Evolutionary conservation across 2,797 vertebrate species (phyloP).

Genomic region (Arnoldichthys spilopterus): DNA sequence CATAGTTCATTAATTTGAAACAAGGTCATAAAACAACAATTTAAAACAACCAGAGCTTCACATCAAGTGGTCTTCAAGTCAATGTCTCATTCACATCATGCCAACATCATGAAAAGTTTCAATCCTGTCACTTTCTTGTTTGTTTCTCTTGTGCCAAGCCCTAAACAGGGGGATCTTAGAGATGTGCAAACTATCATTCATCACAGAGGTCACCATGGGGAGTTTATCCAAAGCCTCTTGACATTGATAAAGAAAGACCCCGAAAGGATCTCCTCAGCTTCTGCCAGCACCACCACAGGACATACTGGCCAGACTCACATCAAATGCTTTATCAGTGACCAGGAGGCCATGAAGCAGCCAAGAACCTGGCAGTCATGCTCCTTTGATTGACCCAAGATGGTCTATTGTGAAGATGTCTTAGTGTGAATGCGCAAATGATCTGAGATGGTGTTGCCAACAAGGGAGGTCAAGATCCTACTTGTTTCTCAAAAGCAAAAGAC

Average conservation of each 20-base stretch:
- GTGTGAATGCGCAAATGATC: constrained; percentile 46
- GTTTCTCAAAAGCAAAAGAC: constrained; percentile 9
- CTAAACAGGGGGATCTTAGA: constrained; percentile 35
- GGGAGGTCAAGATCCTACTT: constrained; percentile 35
- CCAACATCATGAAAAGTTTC: constrained; percentile 14
- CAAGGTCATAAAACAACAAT: neutral
- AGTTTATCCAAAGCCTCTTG: constrained; percentile 72
- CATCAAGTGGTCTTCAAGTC: neutral
- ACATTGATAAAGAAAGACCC: constrained; percentile 73
- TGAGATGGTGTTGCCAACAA: constrained; percentile 35
- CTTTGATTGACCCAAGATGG: constrained; percentile 57
- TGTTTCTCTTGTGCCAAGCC: constrained; percentile 66
- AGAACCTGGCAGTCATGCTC: constrained; percentile 61
- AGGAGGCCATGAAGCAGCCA: constrained; percentile 55
- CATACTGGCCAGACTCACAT: constrained; percentile 46
- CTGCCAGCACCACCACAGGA: constrained; percentile 59
- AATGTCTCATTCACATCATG: constrained; percentile 6
- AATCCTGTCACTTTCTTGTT: constrained; percentile 61
- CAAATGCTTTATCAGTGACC: constrained; percentile 53
- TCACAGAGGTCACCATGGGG: constrained; percentile 61
- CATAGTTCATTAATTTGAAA: neutral
- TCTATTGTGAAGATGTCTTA: constrained; percentile 55
- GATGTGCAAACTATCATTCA: constrained; percentile 71
- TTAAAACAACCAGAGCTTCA: neutral
- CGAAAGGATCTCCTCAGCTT: constrained; percentile 60